Conservation (phyloP, 2,113 vertebrate species). For the Lagopus leucura region DNA sequence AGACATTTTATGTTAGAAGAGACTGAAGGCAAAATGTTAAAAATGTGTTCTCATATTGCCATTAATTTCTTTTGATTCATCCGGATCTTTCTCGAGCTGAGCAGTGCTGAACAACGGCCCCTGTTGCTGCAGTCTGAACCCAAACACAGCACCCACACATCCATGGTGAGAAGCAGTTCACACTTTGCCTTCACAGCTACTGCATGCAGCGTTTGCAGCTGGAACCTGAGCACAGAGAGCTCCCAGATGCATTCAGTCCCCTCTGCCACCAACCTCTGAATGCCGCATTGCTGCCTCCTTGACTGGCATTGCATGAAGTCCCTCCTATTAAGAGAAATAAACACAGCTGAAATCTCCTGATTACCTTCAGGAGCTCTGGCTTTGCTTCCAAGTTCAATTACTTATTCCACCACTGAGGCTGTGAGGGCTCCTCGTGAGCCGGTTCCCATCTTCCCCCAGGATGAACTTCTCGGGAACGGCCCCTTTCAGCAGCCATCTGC, state of each 20-base stretch:
- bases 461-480: not conserved
- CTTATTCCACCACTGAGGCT: rapidly evolving
- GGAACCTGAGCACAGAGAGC: not conserved
- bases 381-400: not conserved
- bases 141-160: not conserved
- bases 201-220: not conserved
- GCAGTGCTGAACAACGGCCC: not conserved
- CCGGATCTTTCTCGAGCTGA: not conserved
- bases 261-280: not conserved
- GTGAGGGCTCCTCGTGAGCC: not conserved
- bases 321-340: not conserved
- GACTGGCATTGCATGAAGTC: rapidly evolving
- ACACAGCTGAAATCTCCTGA: rapidly evolving
- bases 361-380: not conserved
- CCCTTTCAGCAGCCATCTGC: not conserved
- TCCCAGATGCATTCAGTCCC: not conserved
- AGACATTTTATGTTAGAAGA: not conserved
- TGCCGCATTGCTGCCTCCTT: not conserved
- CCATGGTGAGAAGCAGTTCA: not conserved
- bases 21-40: not conserved
- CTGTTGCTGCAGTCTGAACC: not conserved
- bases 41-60: not conserved
- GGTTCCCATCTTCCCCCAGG: not conserved
- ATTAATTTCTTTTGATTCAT: not conserved
- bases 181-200: not conserved